These are phyloP conservation scores for Aphrophora alni DNA, from an alignment of 2,888 invertebrate species.

Conservation along the genomic window DNA sequence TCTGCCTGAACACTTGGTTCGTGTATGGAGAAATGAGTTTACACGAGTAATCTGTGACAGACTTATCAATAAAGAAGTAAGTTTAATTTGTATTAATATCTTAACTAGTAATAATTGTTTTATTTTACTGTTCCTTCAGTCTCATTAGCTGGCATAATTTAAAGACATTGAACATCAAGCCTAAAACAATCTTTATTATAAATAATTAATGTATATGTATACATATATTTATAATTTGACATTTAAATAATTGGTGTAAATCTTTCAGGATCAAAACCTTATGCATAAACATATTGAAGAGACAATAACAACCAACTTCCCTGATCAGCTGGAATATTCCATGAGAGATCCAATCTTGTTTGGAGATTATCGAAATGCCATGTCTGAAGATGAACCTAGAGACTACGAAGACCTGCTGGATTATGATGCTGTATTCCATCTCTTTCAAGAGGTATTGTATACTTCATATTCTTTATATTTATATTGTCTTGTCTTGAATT, in stretches of 20 bases:
- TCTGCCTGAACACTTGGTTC: constrained; percentile 71
- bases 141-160: no score
- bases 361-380: constrained; percentile 87
- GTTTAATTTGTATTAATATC: constrained; percentile 20
- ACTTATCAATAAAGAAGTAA: constrained; percentile 70
- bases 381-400: constrained; percentile 78
- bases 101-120: no score
- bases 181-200: no score
- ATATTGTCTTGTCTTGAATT: no score
- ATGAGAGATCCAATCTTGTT: constrained; percentile 84
- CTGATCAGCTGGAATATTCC: constrained; percentile 65
- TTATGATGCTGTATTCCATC: constrained; percentile 84
- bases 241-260: no score
- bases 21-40: constrained; percentile 93
- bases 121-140: no score
- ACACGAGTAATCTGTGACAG: constrained; percentile 86
- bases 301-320: constrained; percentile 66
- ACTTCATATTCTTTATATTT: no score
- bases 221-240: no score
- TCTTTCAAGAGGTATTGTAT: constrained; percentile 80
- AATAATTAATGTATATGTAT: no score
- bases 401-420: constrained; percentile 90
- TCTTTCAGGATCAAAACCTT: constrained; percentile 65
- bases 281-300: constrained; percentile 67
- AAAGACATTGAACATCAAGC: no score